A percentile compares a stretch with the other conserved stretches of the same genome.
Conservation (phyloP, 64 coral and sea anemone species). For the Pocillopora damicornis region DNA sequence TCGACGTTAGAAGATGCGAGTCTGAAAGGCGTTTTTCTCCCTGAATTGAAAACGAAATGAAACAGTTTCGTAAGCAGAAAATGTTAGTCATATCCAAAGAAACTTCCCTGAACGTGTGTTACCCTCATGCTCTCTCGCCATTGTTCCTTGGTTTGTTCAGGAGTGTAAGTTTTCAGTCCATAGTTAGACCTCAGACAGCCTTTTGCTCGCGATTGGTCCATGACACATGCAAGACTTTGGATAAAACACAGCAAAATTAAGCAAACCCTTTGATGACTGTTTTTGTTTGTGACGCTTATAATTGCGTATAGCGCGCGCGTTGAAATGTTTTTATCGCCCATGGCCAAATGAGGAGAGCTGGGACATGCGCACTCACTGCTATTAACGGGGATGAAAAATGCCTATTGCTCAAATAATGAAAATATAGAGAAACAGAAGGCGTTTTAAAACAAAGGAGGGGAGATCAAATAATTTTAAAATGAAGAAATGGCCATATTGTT, state of each 20-base stretch:
- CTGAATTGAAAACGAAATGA: constrained; percentile 15
- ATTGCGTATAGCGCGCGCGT: background rate
- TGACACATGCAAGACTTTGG: background rate
- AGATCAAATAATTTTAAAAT: too few relatives aligned
- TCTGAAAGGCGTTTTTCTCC: constrained; percentile 56
- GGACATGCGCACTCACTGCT: background rate
- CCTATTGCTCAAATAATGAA: too few relatives aligned
- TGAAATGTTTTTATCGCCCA: too few relatives aligned
- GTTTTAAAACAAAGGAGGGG: too few relatives aligned
- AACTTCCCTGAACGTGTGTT: background rate
- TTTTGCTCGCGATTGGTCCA: background rate
- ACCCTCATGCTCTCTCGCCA: constrained; percentile 92
- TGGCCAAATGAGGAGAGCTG: background rate
- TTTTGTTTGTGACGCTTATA: background rate
- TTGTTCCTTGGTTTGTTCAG: constrained; percentile 89
- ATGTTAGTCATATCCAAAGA: background rate
- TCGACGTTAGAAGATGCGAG: constrained; percentile 47
- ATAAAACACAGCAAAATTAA: background rate
- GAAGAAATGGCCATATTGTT: too few relatives aligned
- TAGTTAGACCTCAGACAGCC: constrained; percentile 56
- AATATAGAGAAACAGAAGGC: too few relatives aligned
- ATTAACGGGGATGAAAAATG: too few relatives aligned
- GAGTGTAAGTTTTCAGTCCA: constrained; percentile 76
- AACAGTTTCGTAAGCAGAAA: background rate
- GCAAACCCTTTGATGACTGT: background rate